A percentile compares a stretch with the other conserved stretches of the same genome.
phyloP scores from a whole-genome alignment of 2,113 vertebrate genomes.

The Kryptolebias marmoratus region DNA sequence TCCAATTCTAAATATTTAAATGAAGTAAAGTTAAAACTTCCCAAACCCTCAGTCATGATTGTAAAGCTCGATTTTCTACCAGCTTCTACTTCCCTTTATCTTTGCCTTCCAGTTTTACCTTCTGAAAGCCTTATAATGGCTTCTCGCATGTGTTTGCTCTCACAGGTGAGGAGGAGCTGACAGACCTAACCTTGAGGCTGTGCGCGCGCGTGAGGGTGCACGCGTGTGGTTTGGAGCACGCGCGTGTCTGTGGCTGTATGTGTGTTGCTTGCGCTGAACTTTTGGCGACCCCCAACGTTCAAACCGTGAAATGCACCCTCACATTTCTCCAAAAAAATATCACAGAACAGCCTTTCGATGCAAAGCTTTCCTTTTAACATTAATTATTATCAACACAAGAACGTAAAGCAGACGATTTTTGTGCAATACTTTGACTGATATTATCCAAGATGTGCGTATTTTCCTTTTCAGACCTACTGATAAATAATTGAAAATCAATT shows the following conservation, averaged over 20 bases:
- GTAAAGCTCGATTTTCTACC: background rate
- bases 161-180: conserved; percentile 25
- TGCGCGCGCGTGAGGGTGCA: background rate
- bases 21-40: no score
- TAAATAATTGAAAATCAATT: conserved; percentile 12
- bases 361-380: background rate
- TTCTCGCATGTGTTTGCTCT: conserved; percentile 6
- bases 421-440: background rate
- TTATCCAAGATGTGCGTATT: background rate
- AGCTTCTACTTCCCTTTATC: background rate
- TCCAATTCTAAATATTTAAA: background rate
- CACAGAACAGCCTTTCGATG: conserved; percentile 19
- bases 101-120: background rate
- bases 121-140: background rate
- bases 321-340: conserved; percentile 4
- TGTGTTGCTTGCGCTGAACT: conserved; percentile 44
- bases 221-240: conserved; percentile 13
- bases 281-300: conserved; percentile 81
- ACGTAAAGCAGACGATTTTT: rapidly evolving
- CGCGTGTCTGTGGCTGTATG: conserved; percentile 7
- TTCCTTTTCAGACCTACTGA: background rate
- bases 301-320: conserved; percentile 14
- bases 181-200: conserved; percentile 43
- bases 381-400: background rate
- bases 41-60: no score